A percentile compares a stretch with the other conserved stretches of the same genome.
Evolutionary conservation across 1,140 invertebrate genomes (phyloP).

Genomic region (Brachionus sp.): DNA sequence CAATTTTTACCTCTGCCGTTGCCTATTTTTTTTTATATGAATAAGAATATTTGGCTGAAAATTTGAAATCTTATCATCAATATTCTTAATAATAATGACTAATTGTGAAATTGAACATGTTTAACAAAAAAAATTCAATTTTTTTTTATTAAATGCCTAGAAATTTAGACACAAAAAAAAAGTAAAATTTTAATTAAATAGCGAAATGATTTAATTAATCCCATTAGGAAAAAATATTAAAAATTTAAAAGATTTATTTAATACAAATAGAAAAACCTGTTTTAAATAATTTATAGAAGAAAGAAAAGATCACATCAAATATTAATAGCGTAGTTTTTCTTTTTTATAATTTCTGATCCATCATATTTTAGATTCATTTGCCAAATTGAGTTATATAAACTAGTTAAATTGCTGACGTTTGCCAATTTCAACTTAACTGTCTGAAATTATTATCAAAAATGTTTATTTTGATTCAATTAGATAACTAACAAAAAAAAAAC

Average conservation of each 20-base stretch:
- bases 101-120: too few relatives aligned
- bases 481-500: neutral
- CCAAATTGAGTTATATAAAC: neutral
- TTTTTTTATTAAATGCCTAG: too few relatives aligned
- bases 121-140: too few relatives aligned
- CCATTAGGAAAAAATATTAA: neutral
- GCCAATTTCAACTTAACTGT: neutral
- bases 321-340: neutral
- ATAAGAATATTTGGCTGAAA: too few relatives aligned
- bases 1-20: neutral
- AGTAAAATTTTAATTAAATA: neutral
- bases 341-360: neutral
- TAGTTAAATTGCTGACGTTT: neutral
- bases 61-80: too few relatives aligned
- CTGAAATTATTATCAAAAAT: neutral
- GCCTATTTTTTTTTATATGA: neutral
- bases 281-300: neutral
- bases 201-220: neutral
- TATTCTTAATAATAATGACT: too few relatives aligned
- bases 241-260: neutral
- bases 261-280: neutral
- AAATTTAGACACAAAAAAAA: too few relatives aligned
- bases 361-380: neutral
- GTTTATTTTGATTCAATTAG: neutral
- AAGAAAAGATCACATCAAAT: neutral